phyloP scores from a whole-genome alignment of 2,113 vertebrate genomes.

The Calidris pugnax region DNA sequence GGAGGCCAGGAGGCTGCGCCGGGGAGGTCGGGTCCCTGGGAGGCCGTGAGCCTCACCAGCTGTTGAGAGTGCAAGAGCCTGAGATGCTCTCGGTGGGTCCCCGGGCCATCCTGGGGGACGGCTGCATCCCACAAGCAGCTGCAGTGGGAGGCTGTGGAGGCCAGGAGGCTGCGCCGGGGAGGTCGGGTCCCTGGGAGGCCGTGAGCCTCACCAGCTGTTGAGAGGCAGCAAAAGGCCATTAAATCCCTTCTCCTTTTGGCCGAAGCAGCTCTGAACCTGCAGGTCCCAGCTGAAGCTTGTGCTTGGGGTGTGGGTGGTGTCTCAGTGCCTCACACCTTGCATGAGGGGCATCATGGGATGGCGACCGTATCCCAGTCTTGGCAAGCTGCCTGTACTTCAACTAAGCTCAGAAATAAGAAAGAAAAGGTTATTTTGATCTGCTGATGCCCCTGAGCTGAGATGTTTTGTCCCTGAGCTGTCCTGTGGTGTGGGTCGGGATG shows the following conservation, averaged over 20 bases:
- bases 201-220: not conserved
- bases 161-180: not conserved
- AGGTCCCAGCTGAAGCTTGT: not conserved
- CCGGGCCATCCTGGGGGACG: fast-evolving
- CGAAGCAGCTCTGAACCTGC: not conserved
- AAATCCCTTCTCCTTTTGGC: not conserved
- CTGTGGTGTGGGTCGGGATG: fast-evolving
- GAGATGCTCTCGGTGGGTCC: not conserved
- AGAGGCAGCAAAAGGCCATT: not conserved
- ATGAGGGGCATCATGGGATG: not conserved
- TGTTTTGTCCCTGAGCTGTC: not conserved
- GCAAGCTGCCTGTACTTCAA: not conserved
- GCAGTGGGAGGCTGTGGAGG: not conserved
- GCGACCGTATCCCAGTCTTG: no score
- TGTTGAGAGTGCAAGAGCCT: not conserved
- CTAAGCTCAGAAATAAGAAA: not conserved
- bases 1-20: not conserved
- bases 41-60: fast-evolving
- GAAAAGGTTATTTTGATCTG: not conserved
- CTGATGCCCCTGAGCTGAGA: not conserved
- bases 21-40: not conserved
- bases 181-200: not conserved
- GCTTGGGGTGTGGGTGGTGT: not conserved
- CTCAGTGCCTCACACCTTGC: not conserved
- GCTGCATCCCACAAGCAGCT: not conserved